Evolutionary conservation across 2,797 vertebrate species (phyloP), one percentile per base, ranked within the genome.

Genomic region (Nyctibius grandis): DNA sequence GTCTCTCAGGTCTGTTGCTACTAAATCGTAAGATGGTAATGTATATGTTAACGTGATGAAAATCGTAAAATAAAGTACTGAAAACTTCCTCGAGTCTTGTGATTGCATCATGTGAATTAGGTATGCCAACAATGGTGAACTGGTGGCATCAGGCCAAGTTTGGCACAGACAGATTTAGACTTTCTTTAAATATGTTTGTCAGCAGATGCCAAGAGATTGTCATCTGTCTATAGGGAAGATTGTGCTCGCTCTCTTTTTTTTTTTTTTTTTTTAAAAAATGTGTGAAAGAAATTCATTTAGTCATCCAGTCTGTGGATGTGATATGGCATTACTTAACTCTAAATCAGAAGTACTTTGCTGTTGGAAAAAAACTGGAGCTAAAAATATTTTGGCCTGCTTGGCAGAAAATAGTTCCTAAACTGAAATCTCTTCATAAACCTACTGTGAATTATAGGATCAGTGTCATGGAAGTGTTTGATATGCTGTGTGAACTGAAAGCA

Each of bases 161-260:
- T 94, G 94, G 88, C 84, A 82, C 47, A 87, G 95, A 70, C 61
- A 68, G 80, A 91, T 95, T 91, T 96, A 94, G 88, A 34, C 59
- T 70, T 93, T 74, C 95, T 93, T 95, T 83, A 95, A 94, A 92
- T 93, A 81, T 73, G 34, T 89, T 87, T 2, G 2, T 93, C 84
- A 95, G 67, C 90, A 93, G 77, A 94, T 95, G 84, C 84, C 59
- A 77, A 82, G 69, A 77, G 86, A 94, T 95, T 91, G 56, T 94
- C 85, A 70, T 95, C 80, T 90, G 63, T 88, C 53, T 89, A 31
- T 68, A 78, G 61, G 57, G n/a, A 76, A 34, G 17, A 64, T 63
- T 95, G 51, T 90, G 12, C 20, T n/a, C 40, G 47, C 3, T 21
- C 10, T n/a, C 3, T n/a, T 6, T 38, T 75, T 45, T 47, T 11